Base-by-base conservation (phyloP, 2,113 vertebrate genomes). In the Sula dactylatra region DNA sequence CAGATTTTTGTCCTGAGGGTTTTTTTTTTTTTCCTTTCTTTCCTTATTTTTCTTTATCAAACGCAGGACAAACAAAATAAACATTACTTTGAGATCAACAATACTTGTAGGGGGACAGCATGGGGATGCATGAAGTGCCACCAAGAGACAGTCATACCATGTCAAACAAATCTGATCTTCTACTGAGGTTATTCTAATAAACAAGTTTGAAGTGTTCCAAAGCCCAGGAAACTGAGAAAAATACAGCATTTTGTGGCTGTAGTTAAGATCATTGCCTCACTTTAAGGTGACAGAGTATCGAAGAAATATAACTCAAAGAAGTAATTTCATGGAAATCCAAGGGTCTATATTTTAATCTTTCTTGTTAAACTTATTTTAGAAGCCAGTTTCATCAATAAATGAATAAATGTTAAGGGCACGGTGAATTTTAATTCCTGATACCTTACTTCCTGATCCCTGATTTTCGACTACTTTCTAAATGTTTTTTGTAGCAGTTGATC, bases 391-490 rank as follows among this genome's bases (percentile, higher is more conserved):
- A 31, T 69, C 16, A 71, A 50, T 13, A 9, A 71, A 47, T 13
- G 10, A 71, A 47, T 47, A 5, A 16, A 3, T 0, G 0, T 61
- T 42, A 80, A 86, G 6, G 16, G 7, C 19, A 71, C 2, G 1
- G 16, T 25, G 42, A 66, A 67, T 87, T 89, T 81, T 91, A 62
- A 29, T n/a, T 69, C 5, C 16, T 52, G 6, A 14, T 55, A 11
- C 7, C 4, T 72, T 86, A 56, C 18, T 77, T 81, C 20, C 47
- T 32, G 32, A 40, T 76, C 15, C 16, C 10, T 88, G 40, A 50
- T 56, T 89, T 91, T 78, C 0, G 1, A 31, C 66, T 40, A 45
- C 8, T 94, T 89, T 70, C 15, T 44, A 17, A 42, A 26, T 21
- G 9, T 12, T 36, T 84, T 49, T 58, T 2, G 11, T 64, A 56